These are phyloP conservation scores for Drosophila ezoana DNA, from an alignment of 2,888 invertebrate species.

Conservation along the genomic window DNA sequence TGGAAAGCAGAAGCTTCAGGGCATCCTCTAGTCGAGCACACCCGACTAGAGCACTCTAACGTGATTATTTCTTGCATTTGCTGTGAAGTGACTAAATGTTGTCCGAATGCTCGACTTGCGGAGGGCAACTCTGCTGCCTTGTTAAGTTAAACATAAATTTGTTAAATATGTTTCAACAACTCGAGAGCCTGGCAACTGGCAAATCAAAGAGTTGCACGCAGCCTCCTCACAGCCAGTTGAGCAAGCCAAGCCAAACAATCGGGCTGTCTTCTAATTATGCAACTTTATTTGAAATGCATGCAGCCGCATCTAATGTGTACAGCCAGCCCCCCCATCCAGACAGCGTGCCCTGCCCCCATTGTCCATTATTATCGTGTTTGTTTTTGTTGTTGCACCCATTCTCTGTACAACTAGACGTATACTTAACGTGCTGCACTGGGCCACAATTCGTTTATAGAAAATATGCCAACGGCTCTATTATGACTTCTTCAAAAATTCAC, in stretches of 20 bases:
- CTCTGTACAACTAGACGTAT: constrained; percentile 67
- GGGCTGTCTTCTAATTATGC: constrained; percentile 75
- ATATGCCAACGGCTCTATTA: constrained; percentile 79
- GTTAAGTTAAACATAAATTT: too few species aligned
- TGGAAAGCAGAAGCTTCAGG: too few species aligned
- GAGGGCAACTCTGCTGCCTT: constrained; percentile 13
- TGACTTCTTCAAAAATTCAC: constrained; percentile 78
- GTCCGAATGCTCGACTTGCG: constrained; percentile 18
- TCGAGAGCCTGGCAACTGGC: neutral
- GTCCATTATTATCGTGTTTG: constrained; percentile 1
- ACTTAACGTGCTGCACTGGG: constrained; percentile 51
- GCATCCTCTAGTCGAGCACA: too few species aligned
- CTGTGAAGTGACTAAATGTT: constrained; percentile 13
- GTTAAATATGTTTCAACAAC: too few species aligned
- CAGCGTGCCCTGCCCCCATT: neutral
- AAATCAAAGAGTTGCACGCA: constrained; percentile 14
- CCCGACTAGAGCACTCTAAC: too few species aligned
- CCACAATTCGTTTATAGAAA: constrained; percentile 77
- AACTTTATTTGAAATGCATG: constrained; percentile 58
- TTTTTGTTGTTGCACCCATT: constrained; percentile 31
- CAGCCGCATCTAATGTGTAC: constrained; percentile 50
- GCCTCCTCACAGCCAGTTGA: constrained; percentile 11
- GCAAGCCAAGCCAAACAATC: constrained; percentile 42
- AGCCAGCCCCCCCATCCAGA: constrained; percentile 15
- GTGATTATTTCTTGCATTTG: neutral